Percentiles rank a stretch among this genome's conserved stretches.
phyloP scores from a whole-genome alignment of 2,888 invertebrate genomes.

The Acanthopleura granulata region DNA sequence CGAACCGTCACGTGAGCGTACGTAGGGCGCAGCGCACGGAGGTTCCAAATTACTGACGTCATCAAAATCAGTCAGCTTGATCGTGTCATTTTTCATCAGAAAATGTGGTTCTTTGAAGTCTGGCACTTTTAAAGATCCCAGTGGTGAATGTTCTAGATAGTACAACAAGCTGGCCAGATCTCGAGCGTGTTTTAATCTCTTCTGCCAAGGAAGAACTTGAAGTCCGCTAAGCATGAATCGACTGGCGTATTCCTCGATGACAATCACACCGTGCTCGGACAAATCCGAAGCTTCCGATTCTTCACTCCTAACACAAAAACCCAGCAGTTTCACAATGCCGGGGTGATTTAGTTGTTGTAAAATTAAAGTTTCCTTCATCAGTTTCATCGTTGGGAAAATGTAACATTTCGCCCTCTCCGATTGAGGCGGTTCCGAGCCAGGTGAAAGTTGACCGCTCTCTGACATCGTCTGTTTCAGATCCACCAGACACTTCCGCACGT shows the following conservation, averaged over 20 bases:
- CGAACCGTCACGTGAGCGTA: background rate
- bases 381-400: constrained; percentile 58
- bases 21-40: constrained; percentile 33
- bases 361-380: constrained; percentile 66
- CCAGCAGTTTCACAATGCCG: constrained; percentile 57
- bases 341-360: constrained; percentile 59
- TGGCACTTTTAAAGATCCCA: constrained; percentile 61
- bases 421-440: background rate
- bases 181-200: constrained; percentile 49
- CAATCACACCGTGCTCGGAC: constrained; percentile 60
- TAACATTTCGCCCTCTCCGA: constrained; percentile 41
- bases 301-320: constrained; percentile 64
- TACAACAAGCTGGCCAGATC: constrained; percentile 55
- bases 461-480: constrained; percentile 28
- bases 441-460: background rate
- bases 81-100: constrained; percentile 49
- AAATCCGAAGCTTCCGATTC: constrained; percentile 62
- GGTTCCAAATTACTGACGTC: constrained; percentile 63
- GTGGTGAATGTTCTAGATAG: constrained; percentile 61
- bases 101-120: constrained; percentile 65
- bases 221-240: constrained; percentile 51
- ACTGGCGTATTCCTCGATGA: constrained; percentile 59
- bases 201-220: constrained; percentile 49
- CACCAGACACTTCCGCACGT: constrained; percentile 57
- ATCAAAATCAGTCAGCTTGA: constrained; percentile 65